Conservation (phyloP, 2,113 vertebrate genomes). For the Callorhinus ursinus region DNA sequence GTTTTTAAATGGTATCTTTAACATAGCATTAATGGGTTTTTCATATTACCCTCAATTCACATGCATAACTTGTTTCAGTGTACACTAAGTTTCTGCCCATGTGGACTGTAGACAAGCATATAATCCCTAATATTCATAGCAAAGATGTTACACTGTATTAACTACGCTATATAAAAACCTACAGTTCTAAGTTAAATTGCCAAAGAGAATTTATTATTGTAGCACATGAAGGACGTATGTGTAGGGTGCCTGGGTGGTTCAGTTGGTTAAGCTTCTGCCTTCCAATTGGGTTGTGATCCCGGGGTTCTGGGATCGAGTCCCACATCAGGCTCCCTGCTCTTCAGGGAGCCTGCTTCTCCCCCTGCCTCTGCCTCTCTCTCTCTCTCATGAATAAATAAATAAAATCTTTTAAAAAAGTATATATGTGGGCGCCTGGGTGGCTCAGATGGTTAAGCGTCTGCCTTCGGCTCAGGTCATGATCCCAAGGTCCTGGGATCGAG, state of each 20-base stretch:
- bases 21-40: neutral
- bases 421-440: neutral
- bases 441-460: too few relatives aligned
- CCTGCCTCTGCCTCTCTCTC: too few relatives aligned
- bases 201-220: conserved; percentile 77
- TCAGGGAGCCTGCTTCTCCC: neutral
- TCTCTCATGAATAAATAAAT: neutral
- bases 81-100: neutral
- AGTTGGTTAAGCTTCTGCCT: neutral
- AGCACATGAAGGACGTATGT: conserved; percentile 67
- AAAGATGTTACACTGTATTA: conserved; percentile 59
- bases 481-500: too few relatives aligned
- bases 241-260: neutral
- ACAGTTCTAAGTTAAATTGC: conserved; percentile 67
- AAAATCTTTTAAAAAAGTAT: neutral
- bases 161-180: conserved; percentile 61
- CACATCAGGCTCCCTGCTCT: too few relatives aligned
- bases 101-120: neutral
- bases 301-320: neutral
- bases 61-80: neutral
- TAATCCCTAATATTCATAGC: conserved; percentile 2
- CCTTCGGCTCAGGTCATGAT: too few relatives aligned
- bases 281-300: neutral
- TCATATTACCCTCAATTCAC: neutral
- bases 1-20: neutral